Base-by-base conservation (phyloP, 2,797 vertebrate species). In the Cirrhinus molitorella region DNA sequence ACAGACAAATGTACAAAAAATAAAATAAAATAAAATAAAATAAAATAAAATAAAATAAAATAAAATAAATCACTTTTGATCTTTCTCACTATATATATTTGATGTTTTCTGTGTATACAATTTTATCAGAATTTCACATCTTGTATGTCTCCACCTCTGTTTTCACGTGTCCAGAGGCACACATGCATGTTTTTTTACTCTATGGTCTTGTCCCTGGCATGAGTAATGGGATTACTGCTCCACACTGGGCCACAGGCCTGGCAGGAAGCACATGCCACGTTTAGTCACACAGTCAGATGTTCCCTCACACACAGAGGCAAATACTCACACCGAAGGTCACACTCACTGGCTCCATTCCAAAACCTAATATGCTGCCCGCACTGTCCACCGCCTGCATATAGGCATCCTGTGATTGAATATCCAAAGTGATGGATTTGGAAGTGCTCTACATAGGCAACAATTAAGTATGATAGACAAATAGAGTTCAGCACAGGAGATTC, bases 201-300 rank as follows among this genome's bases (percentile, higher is more conserved):
- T 1, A 1, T 45, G 40, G 47, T 53, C 59, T 11, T 79, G 61
- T 79, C 61, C 7, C 45, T 79, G 3, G 55, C 57, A 37, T 81
- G 79, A 81, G 43, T 72, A 81, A 81, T 81, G 55, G 55, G 79
- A 63, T 81, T 72, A 49, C 53, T 34, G 55, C 28, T 72, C 55
- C 68, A 72, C 79, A 72, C 25, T 72, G 68, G 40, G 79, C 79
- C 79, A 72, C 40, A 47, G 79, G 68, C 79, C 68, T 81, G 79
- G 68, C 79, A 81, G 67, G 21, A 81, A 81, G 40, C 79, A 72
- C 79, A 81, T 61, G 79, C 25, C 25, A 72, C 68, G 8, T 84
- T 79, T 80, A 65, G n/a, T 71, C 51, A 63, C 76, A 73, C 83
- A 79, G 43, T 63, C 57, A 73, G 75, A 65, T 43, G 47, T 53